Percentiles rank a stretch among this genome's conserved stretches.
phyloP scores from a whole-genome alignment of 2,113 vertebrate genomes.

The Struthio camelus region DNA sequence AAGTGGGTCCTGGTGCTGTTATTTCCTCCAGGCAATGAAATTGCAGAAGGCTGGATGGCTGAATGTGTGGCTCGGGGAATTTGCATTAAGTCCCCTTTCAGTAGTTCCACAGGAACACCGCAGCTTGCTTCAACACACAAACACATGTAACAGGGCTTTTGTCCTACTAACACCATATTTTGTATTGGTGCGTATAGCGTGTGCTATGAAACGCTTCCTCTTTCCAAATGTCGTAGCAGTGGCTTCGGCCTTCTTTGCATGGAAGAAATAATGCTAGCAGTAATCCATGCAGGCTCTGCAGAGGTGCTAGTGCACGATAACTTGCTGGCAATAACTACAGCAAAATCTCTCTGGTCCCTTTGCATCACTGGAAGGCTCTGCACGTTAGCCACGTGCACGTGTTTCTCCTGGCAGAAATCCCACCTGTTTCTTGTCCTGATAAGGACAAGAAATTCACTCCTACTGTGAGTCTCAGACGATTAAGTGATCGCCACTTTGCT shows the following conservation, averaged over 20 bases:
- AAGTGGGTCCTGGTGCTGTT: not conserved
- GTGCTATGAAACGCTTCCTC: not conserved
- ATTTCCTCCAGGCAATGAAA: not conserved
- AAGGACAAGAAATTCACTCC: not conserved
- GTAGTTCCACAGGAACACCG: not conserved
- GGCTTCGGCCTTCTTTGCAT: not conserved
- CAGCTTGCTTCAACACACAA: not conserved
- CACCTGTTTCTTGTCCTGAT: not conserved
- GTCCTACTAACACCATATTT: not conserved
- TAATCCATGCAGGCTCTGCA: not conserved
- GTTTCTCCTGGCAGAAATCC: accelerated
- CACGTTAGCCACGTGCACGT: not conserved
- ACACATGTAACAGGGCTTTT: not conserved
- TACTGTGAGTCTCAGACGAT: not conserved
- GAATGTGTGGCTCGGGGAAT: not conserved
- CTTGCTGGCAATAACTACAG: accelerated
- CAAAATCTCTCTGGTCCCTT: not conserved
- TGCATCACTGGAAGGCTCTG: not conserved
- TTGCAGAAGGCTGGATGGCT: not conserved
- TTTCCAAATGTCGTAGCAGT: not conserved
- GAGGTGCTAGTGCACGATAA: not conserved
- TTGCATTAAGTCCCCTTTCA: not conserved
- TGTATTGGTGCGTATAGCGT: accelerated
- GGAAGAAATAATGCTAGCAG: not conserved
- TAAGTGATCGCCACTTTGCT: not conserved